phyloP scores from a whole-genome alignment of 2,888 invertebrate species.

The Agonopterix subpropinquella region DNA sequence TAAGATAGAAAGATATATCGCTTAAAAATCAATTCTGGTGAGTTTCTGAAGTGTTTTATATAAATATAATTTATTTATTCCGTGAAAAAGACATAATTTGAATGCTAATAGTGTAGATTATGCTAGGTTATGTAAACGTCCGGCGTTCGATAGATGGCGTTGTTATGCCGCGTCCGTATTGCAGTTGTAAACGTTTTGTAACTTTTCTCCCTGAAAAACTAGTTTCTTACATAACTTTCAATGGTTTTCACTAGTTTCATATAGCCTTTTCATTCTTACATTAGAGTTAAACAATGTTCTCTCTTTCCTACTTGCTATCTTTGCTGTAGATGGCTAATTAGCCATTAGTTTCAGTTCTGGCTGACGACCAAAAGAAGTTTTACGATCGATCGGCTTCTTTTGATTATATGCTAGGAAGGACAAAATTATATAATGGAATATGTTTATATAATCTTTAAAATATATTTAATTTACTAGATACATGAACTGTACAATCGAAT shows the following conservation, averaged over 20 bases:
- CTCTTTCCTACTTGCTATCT: too few species aligned
- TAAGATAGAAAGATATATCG: background rate
- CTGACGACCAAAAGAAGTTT: background rate
- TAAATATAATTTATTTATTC: background rate
- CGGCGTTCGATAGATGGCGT: slow-evolving; percentile 50
- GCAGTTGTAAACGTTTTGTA: slow-evolving; percentile 50
- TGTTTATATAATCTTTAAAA: too few species aligned
- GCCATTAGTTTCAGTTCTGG: background rate
- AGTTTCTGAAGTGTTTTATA: slow-evolving; percentile 2
- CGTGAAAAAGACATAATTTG: too few species aligned
- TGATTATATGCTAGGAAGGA: too few species aligned
- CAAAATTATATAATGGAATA: too few species aligned
- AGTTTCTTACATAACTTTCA: slow-evolving; percentile 34
- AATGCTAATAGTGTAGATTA: background rate
- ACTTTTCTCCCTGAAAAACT: slow-evolving; percentile 23
- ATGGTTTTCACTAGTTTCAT: background rate
- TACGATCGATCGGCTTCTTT: too few species aligned
- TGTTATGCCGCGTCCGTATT: slow-evolving; percentile 48
- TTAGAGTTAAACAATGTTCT: too few species aligned
- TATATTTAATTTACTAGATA: too few species aligned
- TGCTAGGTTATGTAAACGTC: background rate
- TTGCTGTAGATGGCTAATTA: too few species aligned
- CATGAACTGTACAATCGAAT: too few species aligned
- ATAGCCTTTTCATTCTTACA: too few species aligned
- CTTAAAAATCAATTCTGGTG: slow-evolving; percentile 7